Conservation (phyloP, 1,140 invertebrate species). For the Conopomorpha cramerella region DNA sequence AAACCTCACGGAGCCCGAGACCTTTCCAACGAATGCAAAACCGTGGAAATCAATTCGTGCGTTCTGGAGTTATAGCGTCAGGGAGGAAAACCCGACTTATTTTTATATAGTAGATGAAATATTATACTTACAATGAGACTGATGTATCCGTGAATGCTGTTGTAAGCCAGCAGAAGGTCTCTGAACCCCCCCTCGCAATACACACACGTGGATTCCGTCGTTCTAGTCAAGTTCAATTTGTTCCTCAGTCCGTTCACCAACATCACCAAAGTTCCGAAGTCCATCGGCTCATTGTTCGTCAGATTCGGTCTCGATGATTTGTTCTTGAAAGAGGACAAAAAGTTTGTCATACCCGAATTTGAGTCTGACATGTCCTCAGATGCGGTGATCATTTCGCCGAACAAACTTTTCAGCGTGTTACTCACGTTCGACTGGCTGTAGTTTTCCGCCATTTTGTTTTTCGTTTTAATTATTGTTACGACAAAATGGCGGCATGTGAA, state of each 20-base stretch:
- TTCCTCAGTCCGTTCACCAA: not conserved
- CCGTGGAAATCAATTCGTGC: no score
- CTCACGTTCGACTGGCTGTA: not conserved
- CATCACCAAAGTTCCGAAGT: not conserved
- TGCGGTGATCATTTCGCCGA: not conserved
- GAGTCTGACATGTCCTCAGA: not conserved
- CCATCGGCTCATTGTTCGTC: not conserved
- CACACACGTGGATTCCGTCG: not conserved
- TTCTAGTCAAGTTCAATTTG: slow-evolving; percentile 1
- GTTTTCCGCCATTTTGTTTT: no score
- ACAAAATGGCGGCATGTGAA: no score
- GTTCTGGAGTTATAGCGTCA: no score
- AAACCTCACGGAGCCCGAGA: no score
- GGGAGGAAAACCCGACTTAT: no score
- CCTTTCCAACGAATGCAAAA: no score
- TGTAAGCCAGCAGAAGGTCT: slow-evolving; percentile 8
- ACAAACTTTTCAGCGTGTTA: not conserved
- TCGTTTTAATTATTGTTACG: no score
- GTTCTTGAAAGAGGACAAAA: not conserved
- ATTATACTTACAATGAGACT: slow-evolving; percentile 12
- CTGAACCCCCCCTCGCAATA: slow-evolving; percentile 9
- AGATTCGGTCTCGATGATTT: not conserved
- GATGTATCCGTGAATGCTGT: slow-evolving; percentile 13
- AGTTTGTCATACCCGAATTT: not conserved
- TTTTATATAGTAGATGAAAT: no score